A percentile compares a stretch with the other conserved stretches of the same genome.
Conservation (phyloP, 2,888 invertebrate genomes). For the Papilio gigon region DNA sequence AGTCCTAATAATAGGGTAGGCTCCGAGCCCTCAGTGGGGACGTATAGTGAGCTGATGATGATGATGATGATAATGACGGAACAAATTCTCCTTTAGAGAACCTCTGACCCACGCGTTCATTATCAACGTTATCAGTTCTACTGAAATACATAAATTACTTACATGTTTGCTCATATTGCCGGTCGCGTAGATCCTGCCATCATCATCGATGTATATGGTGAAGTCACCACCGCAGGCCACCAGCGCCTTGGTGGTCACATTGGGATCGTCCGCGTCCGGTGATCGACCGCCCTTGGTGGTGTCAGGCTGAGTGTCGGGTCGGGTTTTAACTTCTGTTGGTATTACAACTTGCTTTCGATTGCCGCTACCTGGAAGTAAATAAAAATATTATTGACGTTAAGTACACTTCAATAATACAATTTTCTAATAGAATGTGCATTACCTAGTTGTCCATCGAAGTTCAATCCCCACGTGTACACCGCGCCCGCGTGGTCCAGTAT, state of each 20-base stretch:
- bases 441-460: conserved; percentile 95
- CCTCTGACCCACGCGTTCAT: too few relatives aligned
- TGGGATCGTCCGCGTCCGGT: conserved; percentile 56
- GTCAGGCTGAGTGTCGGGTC: conserved; percentile 53
- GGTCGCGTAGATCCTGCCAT: conserved; percentile 88
- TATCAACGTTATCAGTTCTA: too few relatives aligned
- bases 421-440: neutral
- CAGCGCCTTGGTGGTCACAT: conserved; percentile 59
- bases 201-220: conserved; percentile 86
- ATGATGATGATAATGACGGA: too few relatives aligned
- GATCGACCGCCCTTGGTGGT: conserved; percentile 54
- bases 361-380: conserved; percentile 77
- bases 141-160: too few relatives aligned
- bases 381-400: neutral
- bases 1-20: too few relatives aligned
- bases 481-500: conserved; percentile 87
- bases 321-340: conserved; percentile 78
- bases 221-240: conserved; percentile 90
- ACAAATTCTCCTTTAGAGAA: too few relatives aligned
- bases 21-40: too few relatives aligned
- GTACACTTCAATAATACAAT: too few relatives aligned
- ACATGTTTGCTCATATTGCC: conserved; percentile 84
- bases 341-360: conserved; percentile 82
- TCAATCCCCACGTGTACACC: conserved; percentile 93
- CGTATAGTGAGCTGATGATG: too few relatives aligned